Evolutionary conservation across 2,888 invertebrate species (phyloP).

Genomic region (Autographa pulchrina): DNA sequence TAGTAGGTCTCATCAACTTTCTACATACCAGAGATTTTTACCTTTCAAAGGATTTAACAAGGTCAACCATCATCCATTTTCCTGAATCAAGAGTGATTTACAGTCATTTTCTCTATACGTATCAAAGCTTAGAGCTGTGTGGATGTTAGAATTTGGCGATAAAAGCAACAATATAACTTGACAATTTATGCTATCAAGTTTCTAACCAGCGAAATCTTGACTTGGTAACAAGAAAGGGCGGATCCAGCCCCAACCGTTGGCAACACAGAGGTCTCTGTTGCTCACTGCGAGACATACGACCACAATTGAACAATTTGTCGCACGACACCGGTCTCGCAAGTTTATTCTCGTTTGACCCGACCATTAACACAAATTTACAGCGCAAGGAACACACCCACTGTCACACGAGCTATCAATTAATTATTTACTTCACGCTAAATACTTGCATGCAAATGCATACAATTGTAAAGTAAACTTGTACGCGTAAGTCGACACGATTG

Average conservation of each 20-base stretch:
- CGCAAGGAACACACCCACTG: constrained; percentile 33
- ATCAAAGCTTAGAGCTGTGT: background rate
- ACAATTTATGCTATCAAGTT: constrained; percentile 8
- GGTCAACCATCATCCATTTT: background rate
- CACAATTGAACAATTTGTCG: constrained; percentile 79
- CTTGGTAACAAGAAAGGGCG: constrained; percentile 41
- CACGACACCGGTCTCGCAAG: constrained; percentile 61
- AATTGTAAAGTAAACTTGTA: constrained; percentile 37
- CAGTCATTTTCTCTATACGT: too few relatives aligned
- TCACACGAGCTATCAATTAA: constrained; percentile 38
- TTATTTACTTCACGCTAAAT: constrained; percentile 41
- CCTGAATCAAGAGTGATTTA: too few relatives aligned
- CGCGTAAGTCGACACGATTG: constrained; percentile 17
- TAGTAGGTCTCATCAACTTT: background rate
- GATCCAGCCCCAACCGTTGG: constrained; percentile 24
- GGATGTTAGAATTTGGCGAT: background rate
- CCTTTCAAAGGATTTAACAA: background rate
- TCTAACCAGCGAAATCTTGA: constrained; percentile 14
- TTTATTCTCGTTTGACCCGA: constrained; percentile 55
- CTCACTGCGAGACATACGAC: constrained; percentile 71
- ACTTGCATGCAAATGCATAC: constrained; percentile 23
- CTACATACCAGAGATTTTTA: too few relatives aligned
- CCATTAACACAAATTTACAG: constrained; percentile 45
- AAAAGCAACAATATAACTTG: background rate
- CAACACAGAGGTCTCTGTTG: constrained; percentile 56